These are phyloP conservation scores for Hemistola chrysoprasaria DNA, from an alignment of 2,888 invertebrate genomes.

Conservation along the genomic window DNA sequence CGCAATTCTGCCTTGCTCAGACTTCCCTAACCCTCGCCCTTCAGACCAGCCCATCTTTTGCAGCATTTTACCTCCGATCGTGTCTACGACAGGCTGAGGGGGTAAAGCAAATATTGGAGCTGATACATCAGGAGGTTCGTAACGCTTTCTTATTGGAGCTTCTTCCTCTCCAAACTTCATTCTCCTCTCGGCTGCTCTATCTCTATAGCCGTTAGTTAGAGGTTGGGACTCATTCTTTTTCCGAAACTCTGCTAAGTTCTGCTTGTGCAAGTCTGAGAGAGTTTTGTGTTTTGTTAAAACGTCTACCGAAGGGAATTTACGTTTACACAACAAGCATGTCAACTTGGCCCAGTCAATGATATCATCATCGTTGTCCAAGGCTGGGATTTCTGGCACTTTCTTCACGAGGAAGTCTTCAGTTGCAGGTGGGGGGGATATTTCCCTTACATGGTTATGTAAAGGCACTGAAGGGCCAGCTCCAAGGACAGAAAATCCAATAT, in stretches of 20 bases:
- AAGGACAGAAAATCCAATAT: constrained; percentile 95
- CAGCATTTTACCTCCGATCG: constrained; percentile 96
- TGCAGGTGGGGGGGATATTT: constrained; percentile 58
- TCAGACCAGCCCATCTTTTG: constrained; percentile 99
- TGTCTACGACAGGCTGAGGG: constrained; percentile 90
- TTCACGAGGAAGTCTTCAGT: constrained; percentile 68
- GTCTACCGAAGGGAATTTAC: constrained; percentile 95
- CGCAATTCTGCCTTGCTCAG: constrained; percentile 95
- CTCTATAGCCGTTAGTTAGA: constrained; percentile 87
- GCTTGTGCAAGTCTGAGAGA: constrained; percentile 96
- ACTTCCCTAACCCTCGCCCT: constrained; percentile 96
- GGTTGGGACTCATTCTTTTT: constrained; percentile 62
- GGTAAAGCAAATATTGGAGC: constrained; percentile 79
- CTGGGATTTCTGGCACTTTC: constrained; percentile 68
- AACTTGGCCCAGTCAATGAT: constrained; percentile 94
- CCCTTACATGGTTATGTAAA: constrained; percentile 51
- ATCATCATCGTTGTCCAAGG: constrained; percentile 87
- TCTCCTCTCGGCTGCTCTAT: constrained; percentile 97
- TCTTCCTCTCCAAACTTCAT: constrained; percentile 96
- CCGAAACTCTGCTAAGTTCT: constrained; percentile 86
- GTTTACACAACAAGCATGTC: constrained; percentile 96
- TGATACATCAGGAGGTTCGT: constrained; percentile 49
- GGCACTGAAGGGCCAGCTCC: constrained; percentile 84
- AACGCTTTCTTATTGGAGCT: constrained; percentile 77
- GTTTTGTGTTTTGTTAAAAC: constrained; percentile 95